A percentile compares a stretch with the other conserved stretches of the same genome.
Evolutionary conservation across 2,888 invertebrate species (phyloP).

Genomic region (Andrena praecox): DNA sequence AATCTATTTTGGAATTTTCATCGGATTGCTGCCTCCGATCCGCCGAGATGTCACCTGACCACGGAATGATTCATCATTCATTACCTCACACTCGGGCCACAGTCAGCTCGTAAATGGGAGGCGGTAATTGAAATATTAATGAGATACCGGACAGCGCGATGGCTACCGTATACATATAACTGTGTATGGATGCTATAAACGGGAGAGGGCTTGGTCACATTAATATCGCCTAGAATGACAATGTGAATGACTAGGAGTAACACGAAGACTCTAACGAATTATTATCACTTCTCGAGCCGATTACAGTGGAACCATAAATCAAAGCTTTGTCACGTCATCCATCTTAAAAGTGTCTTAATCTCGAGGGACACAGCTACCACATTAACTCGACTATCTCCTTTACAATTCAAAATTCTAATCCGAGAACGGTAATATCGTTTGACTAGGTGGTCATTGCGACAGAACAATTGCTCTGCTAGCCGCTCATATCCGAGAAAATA

Average conservation of each 20-base stretch:
- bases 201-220: constrained; percentile 61
- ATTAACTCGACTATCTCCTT: constrained; percentile 48
- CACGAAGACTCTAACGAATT: constrained; percentile 58
- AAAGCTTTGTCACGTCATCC: constrained; percentile 63
- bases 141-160: constrained; percentile 57
- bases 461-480: constrained; percentile 20
- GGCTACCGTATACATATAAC: constrained; percentile 17
- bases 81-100: constrained; percentile 31
- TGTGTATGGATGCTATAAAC: constrained; percentile 49
- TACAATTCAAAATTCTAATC: constrained; percentile 15
- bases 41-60: constrained; percentile 38
- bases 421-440: not conserved
- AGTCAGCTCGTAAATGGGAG: constrained; percentile 59
- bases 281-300: constrained; percentile 57
- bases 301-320: constrained; percentile 62
- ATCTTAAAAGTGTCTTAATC: constrained; percentile 58
- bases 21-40: constrained; percentile 22
- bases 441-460: not conserved
- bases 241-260: constrained; percentile 41
- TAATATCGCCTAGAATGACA: constrained; percentile 53
- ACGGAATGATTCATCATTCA: constrained; percentile 46
- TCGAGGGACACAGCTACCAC: constrained; percentile 40
- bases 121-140: constrained; percentile 73
- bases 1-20: constrained; percentile 57
- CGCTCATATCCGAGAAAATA: constrained; percentile 6